Evolutionary conservation across 2,113 vertebrate species (phyloP), one percentile per base, ranked within the genome.

Genomic region (Clupea harengus): DNA sequence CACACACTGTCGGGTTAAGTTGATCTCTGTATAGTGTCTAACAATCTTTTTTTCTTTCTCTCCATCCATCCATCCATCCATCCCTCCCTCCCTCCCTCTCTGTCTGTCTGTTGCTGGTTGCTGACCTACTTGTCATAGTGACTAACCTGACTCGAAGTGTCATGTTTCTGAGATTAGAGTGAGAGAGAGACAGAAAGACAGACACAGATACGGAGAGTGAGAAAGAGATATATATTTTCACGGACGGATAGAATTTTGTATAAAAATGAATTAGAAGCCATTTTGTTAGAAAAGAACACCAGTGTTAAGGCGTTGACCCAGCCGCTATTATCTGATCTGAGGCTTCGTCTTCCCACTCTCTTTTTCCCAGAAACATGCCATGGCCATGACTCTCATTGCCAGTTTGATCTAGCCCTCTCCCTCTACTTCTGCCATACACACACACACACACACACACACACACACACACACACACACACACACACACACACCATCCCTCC

Each of bases 381-480:
- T 64, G 22, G 22, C 57, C 18, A 64, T 18, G 20, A 22, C 57
- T 64, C 20, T 64, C 57, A 64, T 64, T 20, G 6, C 57, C 57
- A 5, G 22, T 64, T 64, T 64, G 39, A 1, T 54, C 15, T 54
- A 3, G 11, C 52, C 13, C 52, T 54, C 57, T 64, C 20, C 22
- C 9, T 3, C 57, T 7, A 6, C 22, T 17, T 13, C 52, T 4
- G 2, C 52, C 52, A 20, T 15, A 20, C 60, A 64, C 6, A 25
- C 60, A 64, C 60, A 25, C 60, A 64, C 60, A 25, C 60, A 64
- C 60, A 25, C 60, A 25, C 60, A 64, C 60, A 64, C 60, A 72
- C 64, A 72, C 64, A 72, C 64, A 72, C 64, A 72, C 64, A 72
- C 64, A 72, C 64, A 72, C 64, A 67, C 25, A 28, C 64, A 72